Evolutionary conservation across 2,797 vertebrate species (phyloP), one percentile per base, ranked within the genome.

Genomic region (Ctenopoma kingsleyae): DNA sequence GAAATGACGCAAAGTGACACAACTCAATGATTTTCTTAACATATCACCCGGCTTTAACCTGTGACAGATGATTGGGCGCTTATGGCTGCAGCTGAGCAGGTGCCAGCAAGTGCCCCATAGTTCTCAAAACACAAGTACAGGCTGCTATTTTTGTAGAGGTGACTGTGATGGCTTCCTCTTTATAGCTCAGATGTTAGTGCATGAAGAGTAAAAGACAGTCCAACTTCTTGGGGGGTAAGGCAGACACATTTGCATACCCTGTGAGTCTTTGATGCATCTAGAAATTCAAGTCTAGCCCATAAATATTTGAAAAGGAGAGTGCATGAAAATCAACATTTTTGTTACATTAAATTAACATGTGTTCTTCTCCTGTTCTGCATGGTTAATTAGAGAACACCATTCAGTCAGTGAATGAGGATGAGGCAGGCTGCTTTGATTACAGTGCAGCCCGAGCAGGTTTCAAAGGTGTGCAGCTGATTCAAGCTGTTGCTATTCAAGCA

Each of bases 271-370:
- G 93, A 95, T 95, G 94, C 93, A 87, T 93, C 80, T 92, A 85
- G 89, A 93, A 93, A 94, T 93, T 91, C 92, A 91, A 93, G 94
- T 91, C 93, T 92, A 90, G 90, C 85, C 91, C 91, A 95, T 95
- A 91, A 94, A 95, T 95, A 95, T 94, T 95, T 95, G 89, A 95
- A 89, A 93, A 88, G 91, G 91, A 91, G 90, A 92, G 90, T 89
- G 91, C 93, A 93, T 93, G 90, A 94, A 95, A 95, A 94, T 93
- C 93, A 94, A 94, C 92, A 95, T 95, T 95, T 95, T 94, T 95
- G 94, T 95, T 95, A 94, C 93, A 95, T 95, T 95, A 95, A 94
- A 95, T 94, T 93, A 94, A 95, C 94, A 95, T 94, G 93, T 95
- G 94, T 95, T 94, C 93, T 91, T 92, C 92, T 93, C 88, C 92